Conservation (phyloP, 2,113 vertebrate species). For the Psittacula cyanocephala region DNA sequence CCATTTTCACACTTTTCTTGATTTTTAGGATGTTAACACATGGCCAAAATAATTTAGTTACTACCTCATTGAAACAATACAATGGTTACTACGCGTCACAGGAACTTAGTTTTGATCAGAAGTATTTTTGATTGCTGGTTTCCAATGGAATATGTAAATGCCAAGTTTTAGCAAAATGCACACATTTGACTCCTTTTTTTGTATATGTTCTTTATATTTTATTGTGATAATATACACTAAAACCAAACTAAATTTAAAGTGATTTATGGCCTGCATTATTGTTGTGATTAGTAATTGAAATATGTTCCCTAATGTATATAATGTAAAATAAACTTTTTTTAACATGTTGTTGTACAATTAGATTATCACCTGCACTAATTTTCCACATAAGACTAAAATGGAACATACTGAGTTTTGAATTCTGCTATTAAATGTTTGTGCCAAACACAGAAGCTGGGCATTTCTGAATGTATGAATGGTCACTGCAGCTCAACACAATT, state of each 20-base stretch:
- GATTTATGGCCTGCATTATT: conserved; percentile 78
- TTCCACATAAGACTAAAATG: conserved; percentile 28
- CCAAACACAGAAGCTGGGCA: not conserved
- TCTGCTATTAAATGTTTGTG: conserved; percentile 55
- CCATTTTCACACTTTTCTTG: conserved; percentile 68
- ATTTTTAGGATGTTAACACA: conserved; percentile 74
- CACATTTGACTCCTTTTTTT: conserved; percentile 70
- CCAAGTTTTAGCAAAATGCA: conserved; percentile 74
- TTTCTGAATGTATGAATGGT: not conserved
- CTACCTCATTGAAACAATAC: conserved; percentile 83
- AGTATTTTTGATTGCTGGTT: conserved; percentile 72
- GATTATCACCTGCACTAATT: conserved; percentile 59
- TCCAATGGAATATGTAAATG: conserved; percentile 72
- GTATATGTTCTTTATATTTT: conserved; percentile 78
- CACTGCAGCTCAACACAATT: not conserved
- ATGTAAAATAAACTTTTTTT: conserved; percentile 87
- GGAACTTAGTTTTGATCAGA: conserved; percentile 73
- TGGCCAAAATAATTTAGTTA: conserved; percentile 85
- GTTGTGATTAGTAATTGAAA: conserved; percentile 77
- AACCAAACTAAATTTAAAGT: conserved; percentile 74
- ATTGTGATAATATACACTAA: conserved; percentile 78
- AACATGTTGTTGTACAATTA: conserved; percentile 77
- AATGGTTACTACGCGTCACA: conserved; percentile 74
- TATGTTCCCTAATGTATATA: conserved; percentile 81
- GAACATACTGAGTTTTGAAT: conserved; percentile 11